These are phyloP conservation scores for Polietes domitor DNA, from an alignment of 2,888 invertebrate genomes.

Conservation along the genomic window DNA sequence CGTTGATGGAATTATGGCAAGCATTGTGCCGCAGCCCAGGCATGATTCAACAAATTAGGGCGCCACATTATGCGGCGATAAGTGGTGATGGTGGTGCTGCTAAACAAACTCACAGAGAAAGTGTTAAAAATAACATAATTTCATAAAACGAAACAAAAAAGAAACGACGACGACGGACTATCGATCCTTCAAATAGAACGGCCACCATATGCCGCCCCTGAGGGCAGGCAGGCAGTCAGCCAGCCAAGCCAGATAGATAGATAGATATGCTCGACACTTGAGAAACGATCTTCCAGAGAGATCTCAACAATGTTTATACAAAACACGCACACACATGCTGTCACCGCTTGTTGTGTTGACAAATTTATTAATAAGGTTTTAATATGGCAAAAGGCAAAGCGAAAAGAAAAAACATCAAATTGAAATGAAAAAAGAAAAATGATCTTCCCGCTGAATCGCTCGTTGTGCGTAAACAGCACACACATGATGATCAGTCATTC, in stretches of 20 bases:
- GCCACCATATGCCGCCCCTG: conserved; percentile 53
- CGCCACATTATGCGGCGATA: conserved; percentile 59
- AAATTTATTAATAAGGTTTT: conserved; percentile 80
- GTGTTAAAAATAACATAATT: conserved; percentile 43
- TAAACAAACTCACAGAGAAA: neutral
- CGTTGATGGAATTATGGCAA: conserved; percentile 59
- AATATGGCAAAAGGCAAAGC: conserved; percentile 70
- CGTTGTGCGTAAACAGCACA: neutral
- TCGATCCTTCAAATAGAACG: conserved; percentile 28
- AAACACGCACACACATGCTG: conserved; percentile 67
- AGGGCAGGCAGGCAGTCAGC: conserved; percentile 9
- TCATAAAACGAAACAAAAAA: no score
- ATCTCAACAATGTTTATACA: neutral
- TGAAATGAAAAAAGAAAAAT: conserved; percentile 35
- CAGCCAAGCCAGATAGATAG: conserved; percentile 4
- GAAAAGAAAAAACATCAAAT: conserved; percentile 68
- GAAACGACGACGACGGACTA: no score
- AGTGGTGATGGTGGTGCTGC: conserved; percentile 24
- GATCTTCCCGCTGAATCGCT: neutral
- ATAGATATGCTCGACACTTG: conserved; percentile 68
- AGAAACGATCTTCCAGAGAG: neutral
- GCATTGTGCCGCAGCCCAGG: neutral
- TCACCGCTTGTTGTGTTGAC: conserved; percentile 77
- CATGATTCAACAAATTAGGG: conserved; percentile 58
- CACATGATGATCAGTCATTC: neutral